Evolutionary conservation across 2,797 vertebrate genomes (phyloP), one percentile per base, ranked within the genome.

Genomic region (Sphaeramia orbicularis): DNA sequence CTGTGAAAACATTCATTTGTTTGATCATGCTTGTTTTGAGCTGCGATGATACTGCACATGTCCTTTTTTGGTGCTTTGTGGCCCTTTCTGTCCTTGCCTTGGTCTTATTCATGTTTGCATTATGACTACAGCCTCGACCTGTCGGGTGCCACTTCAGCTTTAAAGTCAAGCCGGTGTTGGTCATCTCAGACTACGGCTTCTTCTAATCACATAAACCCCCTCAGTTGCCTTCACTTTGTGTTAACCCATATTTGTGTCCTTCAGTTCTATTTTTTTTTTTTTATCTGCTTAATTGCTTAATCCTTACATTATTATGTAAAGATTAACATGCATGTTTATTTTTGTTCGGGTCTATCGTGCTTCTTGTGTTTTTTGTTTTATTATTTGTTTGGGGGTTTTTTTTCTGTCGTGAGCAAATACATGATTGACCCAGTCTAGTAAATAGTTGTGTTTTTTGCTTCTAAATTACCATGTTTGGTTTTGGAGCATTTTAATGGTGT

Each of bases 171-270:
- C 64, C 47, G 37, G 35, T 49, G 63, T 63, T 27, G 43, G 48
- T 71, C 45, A 21, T 36, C 56, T 60, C 1, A 50, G 67, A 70
- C 72, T 72, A 54, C 69, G 67, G 10, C 10, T 42, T n/a, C 41
- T 47, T 58, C 38, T 50, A 65, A 35, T 67, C 62, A 71, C 32
- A 70, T 69, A 59, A 19, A n/a, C 36, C 54, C 11, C 1, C 16
- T 57, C 37, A 11, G 71, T 72, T 82, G 86, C 86, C 90, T 90
- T 87, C 42, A 48, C 58, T 62, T 10, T 53, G 27, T 7, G 56
- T 68, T 40, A 2, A 21, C 58, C 59, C 32, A 1, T 11, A 15
- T 73, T 9, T 37, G 71, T 88, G 86, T 21, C 69, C 78, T 81
- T 68, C 56, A 10, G 0, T 41, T 76, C 64, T 0, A 15, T 16